A percentile compares a stretch with the other conserved stretches of the same genome.
phyloP scores from a whole-genome alignment of 1,140 invertebrate species.

The Ceratosolen solmsi region DNA sequence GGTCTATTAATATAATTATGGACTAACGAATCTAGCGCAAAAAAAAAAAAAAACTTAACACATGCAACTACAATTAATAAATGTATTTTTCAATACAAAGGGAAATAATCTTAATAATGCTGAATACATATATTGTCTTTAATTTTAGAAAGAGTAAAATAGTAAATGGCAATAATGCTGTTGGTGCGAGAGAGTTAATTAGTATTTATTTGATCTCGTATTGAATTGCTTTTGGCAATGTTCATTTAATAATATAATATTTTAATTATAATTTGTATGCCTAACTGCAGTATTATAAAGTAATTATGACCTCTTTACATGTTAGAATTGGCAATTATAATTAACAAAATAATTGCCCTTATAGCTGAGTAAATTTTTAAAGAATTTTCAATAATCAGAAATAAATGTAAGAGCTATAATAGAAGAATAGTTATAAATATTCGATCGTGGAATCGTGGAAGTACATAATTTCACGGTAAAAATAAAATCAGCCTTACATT shows the following conservation, averaged over 20 bases:
- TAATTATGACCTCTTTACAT: too few species aligned
- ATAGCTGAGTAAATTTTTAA: too few species aligned
- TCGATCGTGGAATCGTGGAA: too few species aligned
- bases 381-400: too few species aligned
- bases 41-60: background rate
- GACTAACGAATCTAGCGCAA: background rate
- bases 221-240: background rate
- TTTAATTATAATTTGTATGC: background rate
- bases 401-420: too few species aligned
- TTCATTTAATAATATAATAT: background rate
- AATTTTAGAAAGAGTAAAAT: background rate
- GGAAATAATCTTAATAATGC: background rate
- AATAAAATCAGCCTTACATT: too few species aligned
- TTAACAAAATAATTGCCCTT: too few species aligned
- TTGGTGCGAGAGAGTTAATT: background rate
- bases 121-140: background rate
- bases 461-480: too few species aligned
- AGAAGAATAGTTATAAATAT: too few species aligned
- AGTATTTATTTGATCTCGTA: background rate
- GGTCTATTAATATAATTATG: background rate
- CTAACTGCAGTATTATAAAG: background rate
- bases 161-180: background rate
- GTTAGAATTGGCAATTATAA: too few species aligned
- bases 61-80: background rate
- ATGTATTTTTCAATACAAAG: background rate